These are phyloP conservation scores for Anhinga rufa DNA, from an alignment of 2,113 vertebrate genomes.

Conservation along the genomic window DNA sequence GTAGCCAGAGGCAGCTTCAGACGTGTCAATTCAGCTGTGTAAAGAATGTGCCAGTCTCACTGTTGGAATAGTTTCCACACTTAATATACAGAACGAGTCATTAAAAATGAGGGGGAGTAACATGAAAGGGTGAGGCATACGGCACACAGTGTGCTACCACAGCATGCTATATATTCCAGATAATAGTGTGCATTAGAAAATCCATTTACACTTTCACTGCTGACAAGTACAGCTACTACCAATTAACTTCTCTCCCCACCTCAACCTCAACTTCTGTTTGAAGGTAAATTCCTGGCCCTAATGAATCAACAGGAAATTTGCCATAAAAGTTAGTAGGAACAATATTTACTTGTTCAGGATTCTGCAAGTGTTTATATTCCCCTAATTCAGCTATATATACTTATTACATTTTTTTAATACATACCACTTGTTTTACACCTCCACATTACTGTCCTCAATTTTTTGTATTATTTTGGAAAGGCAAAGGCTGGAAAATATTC, in stretches of 20 bases:
- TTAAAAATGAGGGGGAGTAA: conserved; percentile 44
- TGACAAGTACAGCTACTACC: neutral
- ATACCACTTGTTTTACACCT: neutral
- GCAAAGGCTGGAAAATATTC: neutral
- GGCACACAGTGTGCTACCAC: conserved; percentile 40
- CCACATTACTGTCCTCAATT: neutral
- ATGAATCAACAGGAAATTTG: neutral
- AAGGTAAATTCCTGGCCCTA: neutral
- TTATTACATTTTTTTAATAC: neutral
- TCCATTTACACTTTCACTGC: conserved; percentile 32
- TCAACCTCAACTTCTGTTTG: neutral
- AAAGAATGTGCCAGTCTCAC: conserved; percentile 34
- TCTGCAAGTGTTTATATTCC: neutral
- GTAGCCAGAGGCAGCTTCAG: conserved; percentile 32
- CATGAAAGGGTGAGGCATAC: conserved; percentile 34
- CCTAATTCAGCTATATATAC: neutral
- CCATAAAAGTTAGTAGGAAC: neutral
- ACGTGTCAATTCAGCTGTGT: conserved; percentile 32
- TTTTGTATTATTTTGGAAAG: neutral
- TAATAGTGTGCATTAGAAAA: conserved; percentile 15
- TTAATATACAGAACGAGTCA: conserved; percentile 19
- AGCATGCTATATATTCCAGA: conserved; percentile 40
- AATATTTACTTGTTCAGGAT: neutral
- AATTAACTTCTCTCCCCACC: neutral
- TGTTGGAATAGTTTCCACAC: neutral